A percentile compares a stretch with the other conserved stretches of the same genome.
These are phyloP conservation scores for Coelopa frigida DNA, from an alignment of 1,140 invertebrate genomes.

Conservation along the genomic window DNA sequence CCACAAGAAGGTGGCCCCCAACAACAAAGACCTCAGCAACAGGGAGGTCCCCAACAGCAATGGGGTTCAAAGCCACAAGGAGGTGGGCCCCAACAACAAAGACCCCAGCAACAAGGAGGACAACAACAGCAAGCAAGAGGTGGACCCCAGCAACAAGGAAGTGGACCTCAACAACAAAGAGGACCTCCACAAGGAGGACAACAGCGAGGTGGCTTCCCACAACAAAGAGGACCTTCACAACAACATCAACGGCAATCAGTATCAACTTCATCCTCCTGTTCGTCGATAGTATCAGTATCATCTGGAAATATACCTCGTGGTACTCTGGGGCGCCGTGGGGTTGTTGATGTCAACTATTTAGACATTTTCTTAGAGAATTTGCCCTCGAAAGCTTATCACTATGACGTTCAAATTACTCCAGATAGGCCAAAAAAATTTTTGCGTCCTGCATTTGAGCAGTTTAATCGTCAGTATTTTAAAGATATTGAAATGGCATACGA, in stretches of 20 bases:
- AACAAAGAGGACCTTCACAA: constrained; percentile 3
- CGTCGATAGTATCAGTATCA: not conserved
- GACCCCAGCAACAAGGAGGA: not conserved
- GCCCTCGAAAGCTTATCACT: constrained; percentile 46
- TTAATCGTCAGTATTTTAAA: constrained; percentile 23
- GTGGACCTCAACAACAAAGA: constrained; percentile 9
- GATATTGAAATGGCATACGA: constrained; percentile 58
- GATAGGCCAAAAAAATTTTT: constrained; percentile 48
- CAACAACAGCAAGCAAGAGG: constrained; percentile 9
- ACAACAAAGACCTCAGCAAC: constrained; percentile 11
- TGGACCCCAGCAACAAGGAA: constrained; percentile 4
- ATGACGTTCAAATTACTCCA: constrained; percentile 49
- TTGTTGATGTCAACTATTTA: constrained; percentile 54
- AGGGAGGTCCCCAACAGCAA: constrained; percentile 5
- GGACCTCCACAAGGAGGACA: constrained; percentile 7
- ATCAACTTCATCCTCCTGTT: not conserved
- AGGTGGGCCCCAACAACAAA: not conserved
- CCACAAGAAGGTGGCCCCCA: constrained; percentile 9
- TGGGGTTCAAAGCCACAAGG: no score
- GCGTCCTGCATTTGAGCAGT: constrained; percentile 34
- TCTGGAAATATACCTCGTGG: constrained; percentile 32
- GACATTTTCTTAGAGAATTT: constrained; percentile 46
- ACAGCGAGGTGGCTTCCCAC: constrained; percentile 1
- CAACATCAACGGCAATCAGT: not conserved
- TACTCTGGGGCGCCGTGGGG: constrained; percentile 43